Base-by-base conservation (phyloP, 23 tunicate genomes). In the Botrylloides violaceus region DNA sequence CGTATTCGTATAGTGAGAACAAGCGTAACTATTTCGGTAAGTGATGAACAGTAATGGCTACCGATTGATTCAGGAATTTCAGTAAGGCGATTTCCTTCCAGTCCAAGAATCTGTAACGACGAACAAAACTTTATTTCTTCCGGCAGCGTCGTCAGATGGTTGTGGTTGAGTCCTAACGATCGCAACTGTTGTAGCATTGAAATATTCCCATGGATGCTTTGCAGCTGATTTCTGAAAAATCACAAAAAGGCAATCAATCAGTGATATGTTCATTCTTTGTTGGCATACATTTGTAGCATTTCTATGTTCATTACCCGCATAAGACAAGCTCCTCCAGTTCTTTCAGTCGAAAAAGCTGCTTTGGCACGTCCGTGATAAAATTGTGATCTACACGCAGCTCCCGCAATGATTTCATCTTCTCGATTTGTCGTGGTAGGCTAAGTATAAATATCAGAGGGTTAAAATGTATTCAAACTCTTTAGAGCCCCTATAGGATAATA, bases 351-450 rank as follows among this genome's bases (percentile, higher is more conserved):
- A 65, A 82, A 15, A 82, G 59, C 30, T 82, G 81, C 32, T 31
- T 4, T 21, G 88, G 88, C 31, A 82, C 56, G 26, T 48, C 30
- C 23, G 38, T 58, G 27, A 82, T 27, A 50, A 35, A 29, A 53
- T 82, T 82, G 62, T 82, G 76, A 49, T 82, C 88, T 23, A 82
- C 19, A 0, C 81, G 76, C 1, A 82, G 56, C 20, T 82, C 88
- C 15, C 59, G 68, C 34, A 82, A 48, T 23, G 70, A 76, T 76
- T 66, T 32, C 62, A 82, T 56, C 24, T 76, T 53, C 25, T 79
- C 70, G 31, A 82, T 82, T 26, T 43, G 28, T 24, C 62, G 2
- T n/a, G 86, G 79, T 36, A 81, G 35, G 36, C 76, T 68, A 35
- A 1, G 36, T n/a, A n/a, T n/a, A n/a, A n/a, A n/a, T n/a, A n/a